Conservation (phyloP, 2,888 invertebrate species). For the Megamerina dolium region DNA sequence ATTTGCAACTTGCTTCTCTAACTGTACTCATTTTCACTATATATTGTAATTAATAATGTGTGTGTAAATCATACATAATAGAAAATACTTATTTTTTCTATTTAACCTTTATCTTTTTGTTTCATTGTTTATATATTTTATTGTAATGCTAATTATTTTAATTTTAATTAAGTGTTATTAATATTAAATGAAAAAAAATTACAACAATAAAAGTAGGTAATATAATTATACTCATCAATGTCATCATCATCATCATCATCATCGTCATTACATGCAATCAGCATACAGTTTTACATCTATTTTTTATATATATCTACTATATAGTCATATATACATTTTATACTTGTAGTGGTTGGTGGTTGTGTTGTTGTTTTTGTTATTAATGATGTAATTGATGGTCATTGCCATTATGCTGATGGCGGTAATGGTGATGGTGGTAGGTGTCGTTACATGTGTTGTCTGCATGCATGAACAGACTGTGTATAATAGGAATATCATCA, state of each 20-base stretch:
- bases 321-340: neutral
- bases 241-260: neutral
- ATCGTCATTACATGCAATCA: neutral
- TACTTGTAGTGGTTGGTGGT: slow-evolving; percentile 9
- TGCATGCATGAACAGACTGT: neutral
- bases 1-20: no score
- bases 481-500: neutral
- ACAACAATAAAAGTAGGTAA: no score
- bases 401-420: no score
- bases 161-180: no score
- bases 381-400: no score
- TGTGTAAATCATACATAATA: no score
- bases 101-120: neutral
- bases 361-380: no score
- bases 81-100: no score
- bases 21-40: no score
- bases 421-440: slow-evolving; percentile 1
- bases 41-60: no score
- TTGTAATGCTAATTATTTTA: neutral
- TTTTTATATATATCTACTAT: neutral
- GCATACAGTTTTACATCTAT: neutral
- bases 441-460: slow-evolving; percentile 9
- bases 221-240: no score
- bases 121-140: neutral
- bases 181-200: no score